Percentiles rank a stretch among this genome's conserved stretches.
phyloP scores from a whole-genome alignment of 2,797 vertebrate genomes.

The Poecilia wingei region DNA sequence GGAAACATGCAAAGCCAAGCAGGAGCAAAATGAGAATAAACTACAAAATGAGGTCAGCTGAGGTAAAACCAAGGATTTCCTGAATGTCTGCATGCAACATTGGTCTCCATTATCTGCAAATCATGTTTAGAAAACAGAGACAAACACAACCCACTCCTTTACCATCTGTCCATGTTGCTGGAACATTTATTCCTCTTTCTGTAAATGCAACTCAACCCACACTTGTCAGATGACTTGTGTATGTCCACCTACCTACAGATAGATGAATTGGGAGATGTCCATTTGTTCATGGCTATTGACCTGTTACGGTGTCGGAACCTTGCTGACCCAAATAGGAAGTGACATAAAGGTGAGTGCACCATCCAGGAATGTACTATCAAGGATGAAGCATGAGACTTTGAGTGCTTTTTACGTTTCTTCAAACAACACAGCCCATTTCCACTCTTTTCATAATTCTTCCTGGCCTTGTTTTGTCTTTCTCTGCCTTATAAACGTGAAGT shows the following conservation, averaged over 20 bases:
- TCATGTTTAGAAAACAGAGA: neutral
- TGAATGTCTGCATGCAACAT: neutral
- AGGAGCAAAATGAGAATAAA: neutral
- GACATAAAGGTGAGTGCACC: constrained; percentile 71
- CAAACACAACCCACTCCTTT: neutral
- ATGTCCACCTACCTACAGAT: constrained; percentile 9
- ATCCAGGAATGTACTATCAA: constrained; percentile 18
- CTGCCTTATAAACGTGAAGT: constrained; percentile 53
- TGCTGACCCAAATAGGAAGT: constrained; percentile 66
- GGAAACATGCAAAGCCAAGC: neutral
- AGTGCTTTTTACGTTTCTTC: constrained; percentile 15
- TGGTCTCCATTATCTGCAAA: neutral
- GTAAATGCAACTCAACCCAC: neutral
- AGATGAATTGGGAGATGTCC: constrained; percentile 26
- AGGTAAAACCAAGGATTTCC: neutral
- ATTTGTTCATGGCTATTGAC: constrained; percentile 54
- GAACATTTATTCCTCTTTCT: constrained; percentile 12
- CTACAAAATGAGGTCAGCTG: neutral
- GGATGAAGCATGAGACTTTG: neutral
- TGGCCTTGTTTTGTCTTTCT: constrained; percentile 16
- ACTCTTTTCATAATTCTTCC: constrained; percentile 2
- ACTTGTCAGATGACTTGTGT: constrained; percentile 10
- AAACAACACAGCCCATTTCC: constrained; percentile 8
- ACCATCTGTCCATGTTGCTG: neutral
- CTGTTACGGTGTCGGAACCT: constrained; percentile 43